Evolutionary conservation across 2,888 invertebrate genomes (phyloP), one percentile per base, ranked within the genome.

Genomic region (Callimorpha dominula): DNA sequence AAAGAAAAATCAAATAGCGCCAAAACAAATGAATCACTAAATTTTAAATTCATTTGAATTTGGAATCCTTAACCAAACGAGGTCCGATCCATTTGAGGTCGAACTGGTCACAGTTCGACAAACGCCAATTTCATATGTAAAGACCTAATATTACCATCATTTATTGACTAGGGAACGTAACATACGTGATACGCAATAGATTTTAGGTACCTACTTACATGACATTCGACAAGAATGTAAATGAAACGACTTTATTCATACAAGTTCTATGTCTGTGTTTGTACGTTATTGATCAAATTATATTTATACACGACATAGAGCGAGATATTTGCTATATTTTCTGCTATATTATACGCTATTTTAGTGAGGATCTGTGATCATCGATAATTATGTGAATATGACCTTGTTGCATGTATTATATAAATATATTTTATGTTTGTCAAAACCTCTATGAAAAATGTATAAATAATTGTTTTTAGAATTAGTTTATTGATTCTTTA

Each of bases 301-400:
- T 78, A 81, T 82, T 81, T 85, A 78, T 84, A 80, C 74, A 81
- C 54, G 60, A 71, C 68, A 64, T 42, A 71, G 60, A 65, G 72
- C 20, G 52, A 75, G 74, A 73, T 73, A 71, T 67, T 65, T 70
- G 75, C 78, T 75, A 81, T 81, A 75, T 80, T 83, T 81, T 82
- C 78, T 80, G 77, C 81, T 81, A 74, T 75, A 68, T 68, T 50
- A 57, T 74, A 75, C 46, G 71, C 70, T 78, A 76, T 76, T 80
- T 77, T 78, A 78, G 74, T 79, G 67, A 78, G 72, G 60, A 83
- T 81, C 80, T 85, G 86, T 84, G 84, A 85, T 86, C 68, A 68
- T 11, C 80, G 78, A 42, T 75, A 74, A 68, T 68, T 78, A 9
- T 68, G 68, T 60, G 64, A 62, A 79, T 73, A 71, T 77, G 50